Conservation (phyloP, 2,113 vertebrate species). For the Zosterops pallidus region DNA sequence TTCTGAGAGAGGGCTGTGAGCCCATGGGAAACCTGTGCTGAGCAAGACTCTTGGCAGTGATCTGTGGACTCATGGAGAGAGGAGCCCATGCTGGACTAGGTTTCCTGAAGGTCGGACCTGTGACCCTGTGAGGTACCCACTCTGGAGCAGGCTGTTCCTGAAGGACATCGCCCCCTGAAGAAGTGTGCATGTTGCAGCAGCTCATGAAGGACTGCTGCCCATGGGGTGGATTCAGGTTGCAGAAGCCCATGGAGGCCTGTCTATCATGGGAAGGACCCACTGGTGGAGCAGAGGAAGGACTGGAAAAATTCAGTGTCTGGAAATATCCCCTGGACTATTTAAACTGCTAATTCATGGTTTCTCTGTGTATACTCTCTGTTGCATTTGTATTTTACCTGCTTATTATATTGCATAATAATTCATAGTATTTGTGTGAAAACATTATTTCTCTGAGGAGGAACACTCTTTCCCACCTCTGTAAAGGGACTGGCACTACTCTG, state of each 20-base stretch:
- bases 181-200: neutral
- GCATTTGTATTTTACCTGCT: neutral
- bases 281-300: neutral
- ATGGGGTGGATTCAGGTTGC: rapidly evolving
- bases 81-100: neutral
- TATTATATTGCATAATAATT: neutral
- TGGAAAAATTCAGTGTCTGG: neutral
- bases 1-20: neutral
- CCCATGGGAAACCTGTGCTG: neutral
- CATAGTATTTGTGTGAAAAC: neutral
- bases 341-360: neutral
- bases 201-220: neutral
- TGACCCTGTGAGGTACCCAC: neutral
- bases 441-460: neutral
- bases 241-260: neutral
- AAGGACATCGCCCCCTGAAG: neutral
- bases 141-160: neutral
- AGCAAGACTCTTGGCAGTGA: neutral
- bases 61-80: neutral
- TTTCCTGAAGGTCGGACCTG: neutral
- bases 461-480: neutral
- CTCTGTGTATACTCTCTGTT: neutral
- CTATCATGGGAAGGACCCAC: no score
- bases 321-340: neutral
- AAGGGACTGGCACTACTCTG: neutral